These are phyloP conservation scores for Characodon lateralis DNA, from an alignment of 2,797 vertebrate species.

Conservation along the genomic window DNA sequence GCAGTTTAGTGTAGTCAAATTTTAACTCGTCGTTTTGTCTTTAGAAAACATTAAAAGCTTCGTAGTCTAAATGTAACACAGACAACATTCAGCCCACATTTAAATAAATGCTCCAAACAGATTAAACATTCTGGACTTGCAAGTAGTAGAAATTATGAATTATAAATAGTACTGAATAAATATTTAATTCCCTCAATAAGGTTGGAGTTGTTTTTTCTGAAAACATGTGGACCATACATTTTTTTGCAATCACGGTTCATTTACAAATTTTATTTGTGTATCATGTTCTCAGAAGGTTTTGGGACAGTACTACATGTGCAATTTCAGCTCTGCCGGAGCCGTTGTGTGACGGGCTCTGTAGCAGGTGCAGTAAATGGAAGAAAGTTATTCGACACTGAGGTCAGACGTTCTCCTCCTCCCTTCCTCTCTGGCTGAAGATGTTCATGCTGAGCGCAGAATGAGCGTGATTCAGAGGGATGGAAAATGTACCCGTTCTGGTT, in stretches of 20 bases:
- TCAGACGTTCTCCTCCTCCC: slow-evolving; percentile 38
- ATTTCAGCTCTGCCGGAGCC: slow-evolving; percentile 6
- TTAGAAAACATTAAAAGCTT: background rate
- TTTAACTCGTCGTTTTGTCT: background rate
- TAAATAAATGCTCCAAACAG: background rate
- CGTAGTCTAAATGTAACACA: too few relatives aligned
- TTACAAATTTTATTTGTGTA: background rate
- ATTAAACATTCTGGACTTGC: background rate
- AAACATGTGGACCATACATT: background rate
- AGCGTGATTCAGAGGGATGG: slow-evolving; percentile 6
- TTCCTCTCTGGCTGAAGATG: slow-evolving; percentile 15
- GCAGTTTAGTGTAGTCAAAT: background rate
- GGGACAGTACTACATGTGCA: background rate
- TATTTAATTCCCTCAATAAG: too few relatives aligned
- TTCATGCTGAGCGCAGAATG: slow-evolving; percentile 3
- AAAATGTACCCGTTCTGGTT: slow-evolving; percentile 23
- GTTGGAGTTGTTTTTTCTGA: background rate
- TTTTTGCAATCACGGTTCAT: background rate
- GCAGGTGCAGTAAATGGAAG: slow-evolving; percentile 37
- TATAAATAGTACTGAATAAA: background rate
- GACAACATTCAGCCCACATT: background rate
- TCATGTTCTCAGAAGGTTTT: background rate
- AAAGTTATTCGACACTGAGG: slow-evolving; percentile 52
- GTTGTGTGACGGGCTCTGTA: slow-evolving; percentile 31
- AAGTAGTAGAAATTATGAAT: background rate